Conservation (phyloP, 2,797 vertebrate species). For the Amazona finschi region DNA sequence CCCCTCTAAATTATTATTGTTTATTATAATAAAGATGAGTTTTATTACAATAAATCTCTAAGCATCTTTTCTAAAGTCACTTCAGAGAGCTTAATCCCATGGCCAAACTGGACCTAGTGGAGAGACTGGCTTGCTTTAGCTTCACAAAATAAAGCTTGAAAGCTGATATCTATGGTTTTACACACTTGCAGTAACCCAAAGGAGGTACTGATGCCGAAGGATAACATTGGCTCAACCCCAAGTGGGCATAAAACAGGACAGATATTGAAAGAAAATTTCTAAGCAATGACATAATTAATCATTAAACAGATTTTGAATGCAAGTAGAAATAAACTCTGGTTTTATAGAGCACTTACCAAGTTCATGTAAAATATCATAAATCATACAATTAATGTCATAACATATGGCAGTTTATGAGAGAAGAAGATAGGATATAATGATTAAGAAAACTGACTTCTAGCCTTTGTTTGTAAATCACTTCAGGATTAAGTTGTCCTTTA, state of each 20-base stretch:
- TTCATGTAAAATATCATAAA: not conserved
- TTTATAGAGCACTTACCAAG: not conserved
- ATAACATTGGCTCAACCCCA: not conserved
- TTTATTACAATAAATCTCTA: slow-evolving; percentile 8
- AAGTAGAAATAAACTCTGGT: not conserved
- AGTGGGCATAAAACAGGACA: not conserved
- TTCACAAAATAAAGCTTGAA: not conserved
- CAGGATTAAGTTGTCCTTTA: not conserved
- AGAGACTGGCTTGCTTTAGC: not conserved
- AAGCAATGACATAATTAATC: not conserved
- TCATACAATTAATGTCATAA: not conserved
- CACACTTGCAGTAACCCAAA: not conserved
- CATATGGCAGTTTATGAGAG: not conserved
- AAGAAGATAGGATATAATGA: not conserved
- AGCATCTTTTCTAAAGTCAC: not conserved
- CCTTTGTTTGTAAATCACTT: not conserved
- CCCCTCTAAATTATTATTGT: not conserved
- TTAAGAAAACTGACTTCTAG: not conserved
- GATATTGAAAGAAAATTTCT: not conserved
- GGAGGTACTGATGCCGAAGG: not conserved
- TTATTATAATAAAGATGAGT: not conserved
- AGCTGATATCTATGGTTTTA: not conserved
- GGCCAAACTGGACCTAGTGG: not conserved
- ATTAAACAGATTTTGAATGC: not conserved
- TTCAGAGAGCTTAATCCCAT: slow-evolving; percentile 6